Evolutionary conservation across 2,113 vertebrate species (phyloP), one percentile per base, ranked within the genome.

Genomic region (Tragelaphus imberbis): DNA sequence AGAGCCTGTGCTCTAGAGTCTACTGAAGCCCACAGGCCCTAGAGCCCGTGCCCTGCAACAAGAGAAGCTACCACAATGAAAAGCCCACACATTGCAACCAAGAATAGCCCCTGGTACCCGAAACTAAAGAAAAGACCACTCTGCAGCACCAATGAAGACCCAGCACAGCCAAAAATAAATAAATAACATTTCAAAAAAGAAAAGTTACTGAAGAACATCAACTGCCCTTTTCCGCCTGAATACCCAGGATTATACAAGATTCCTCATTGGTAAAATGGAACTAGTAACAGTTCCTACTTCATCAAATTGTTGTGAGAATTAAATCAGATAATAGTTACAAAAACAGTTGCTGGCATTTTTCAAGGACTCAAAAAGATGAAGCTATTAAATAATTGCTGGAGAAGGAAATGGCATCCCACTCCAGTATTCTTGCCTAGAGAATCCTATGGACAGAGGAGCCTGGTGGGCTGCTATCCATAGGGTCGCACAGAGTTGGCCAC

Each of bases 221-320:
- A 40, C n/a, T 85, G 33, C 5, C 36, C 59, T 94, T 91, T 84
- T 44, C 44, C 85, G 10, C n/a, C 36, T 6, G 7, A 94, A 97
- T 33, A 14, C n/a, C 47, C 58, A 36, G 47, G 30, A 89, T 85
- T 44, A 65, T 68, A 71, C 2, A 25, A 5, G 56, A 84, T 84
- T 93, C 90, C 93, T 75, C 15, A 0, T 40, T 17, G 33, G 13
- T 88, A 63, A 71, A 94, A 88, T 13, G 3, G n/a, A 25, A 95
- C 44, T 88, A 56, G 47, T 63, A 79, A 61, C 27, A 59, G 49
- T 49, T 36, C 17, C 47, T 27, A 71, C 33, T 28, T 96, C 77
- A 79, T 19, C 33, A 53, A 94, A 14, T 53, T 71, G 30, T 79
- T 92, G 23, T 81, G 56, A 97, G 55, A 94, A 93, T 96, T 90